Evolutionary conservation across 1,140 invertebrate species (phyloP), one percentile per base, ranked within the genome.

Genomic region (Drosophila azteca): DNA sequence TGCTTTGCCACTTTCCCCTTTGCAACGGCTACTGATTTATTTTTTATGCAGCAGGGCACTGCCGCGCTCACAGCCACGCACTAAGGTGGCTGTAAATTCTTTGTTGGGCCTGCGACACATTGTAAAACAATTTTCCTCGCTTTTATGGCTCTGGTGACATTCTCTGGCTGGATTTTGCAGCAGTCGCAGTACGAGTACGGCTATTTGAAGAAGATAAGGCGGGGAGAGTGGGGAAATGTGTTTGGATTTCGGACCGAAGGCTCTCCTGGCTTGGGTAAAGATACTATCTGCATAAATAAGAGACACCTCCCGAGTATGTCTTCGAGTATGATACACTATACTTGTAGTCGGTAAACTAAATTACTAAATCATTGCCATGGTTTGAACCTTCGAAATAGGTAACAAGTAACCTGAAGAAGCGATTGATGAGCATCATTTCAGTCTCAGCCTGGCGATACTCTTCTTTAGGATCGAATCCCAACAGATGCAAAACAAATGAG

Each of bases 81-180:
- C 7, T 46, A 69, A n/a, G 15, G 13, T 49, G 63, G 71, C 76
- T 76, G 73, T 76, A 76, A 76, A 76, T 76, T 76, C 72, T 68
- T 61, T 70, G 67, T 57, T 54, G 45, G 55, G 29, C 53, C 26
- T 74, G 77, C 78, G 77, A 73, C 76, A 77, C 49, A 66, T 87
- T 85, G 79, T 85, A 85, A 85, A 85, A 87, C 82, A 87, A 71
- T 88, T 71, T 87, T 70, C 41, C 49, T 29, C 69, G 79, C 77
- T 81, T 57, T 81, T 67, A 61, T 70, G 53, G 45, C 49, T 50
- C 15, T 39, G 64, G 22, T 54, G 60, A 59, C 43, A 52, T 69
- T 26, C 58, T 73, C 67, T 39, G 20, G 31, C 43, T 48, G 54
- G 53, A 74, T 74, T 73, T 41, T 53, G 44, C 59, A 50, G 44